These are phyloP conservation scores for Tridacna gigas DNA, from an alignment of 2,888 invertebrate species.

Conservation along the genomic window DNA sequence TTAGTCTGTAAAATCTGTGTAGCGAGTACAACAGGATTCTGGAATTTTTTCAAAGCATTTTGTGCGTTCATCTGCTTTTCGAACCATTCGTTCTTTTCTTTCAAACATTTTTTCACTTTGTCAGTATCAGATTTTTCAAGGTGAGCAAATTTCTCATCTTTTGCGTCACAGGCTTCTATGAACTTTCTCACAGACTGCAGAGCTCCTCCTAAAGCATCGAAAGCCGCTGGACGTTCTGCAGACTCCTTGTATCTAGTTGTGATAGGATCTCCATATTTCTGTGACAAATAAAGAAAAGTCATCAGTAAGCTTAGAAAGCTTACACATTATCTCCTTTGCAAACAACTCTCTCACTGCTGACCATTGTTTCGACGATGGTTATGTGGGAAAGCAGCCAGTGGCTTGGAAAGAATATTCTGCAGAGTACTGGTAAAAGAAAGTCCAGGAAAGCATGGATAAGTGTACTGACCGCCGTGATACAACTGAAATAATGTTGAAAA, in stretches of 20 bases:
- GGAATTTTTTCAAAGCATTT: slow-evolving; percentile 88
- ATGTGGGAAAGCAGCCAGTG: too few species aligned
- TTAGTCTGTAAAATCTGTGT: slow-evolving; percentile 92
- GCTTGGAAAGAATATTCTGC: too few species aligned
- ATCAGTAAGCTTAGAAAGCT: too few species aligned
- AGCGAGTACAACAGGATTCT: slow-evolving; percentile 90
- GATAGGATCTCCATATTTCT: slow-evolving; percentile 95
- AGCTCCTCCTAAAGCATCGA: slow-evolving; percentile 92
- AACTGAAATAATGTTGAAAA: too few species aligned
- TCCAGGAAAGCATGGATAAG: too few species aligned
- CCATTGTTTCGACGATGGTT: too few species aligned
- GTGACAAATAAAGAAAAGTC: slow-evolving; percentile 37
- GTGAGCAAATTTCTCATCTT: slow-evolving; percentile 88
- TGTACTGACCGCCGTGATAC: too few species aligned
- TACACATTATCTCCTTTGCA: too few species aligned
- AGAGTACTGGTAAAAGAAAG: too few species aligned
- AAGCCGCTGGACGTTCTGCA: slow-evolving; percentile 91
- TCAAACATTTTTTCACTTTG: slow-evolving; percentile 89
- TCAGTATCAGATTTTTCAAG: slow-evolving; percentile 89
- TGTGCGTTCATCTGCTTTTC: slow-evolving; percentile 91
- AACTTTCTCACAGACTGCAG: slow-evolving; percentile 93
- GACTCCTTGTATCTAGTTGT: slow-evolving; percentile 93
- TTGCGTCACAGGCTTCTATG: slow-evolving; percentile 85
- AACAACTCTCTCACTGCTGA: too few species aligned
- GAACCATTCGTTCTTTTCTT: slow-evolving; percentile 92